Base-by-base conservation (phyloP, 2,888 invertebrate species). In the Eilema sororculum region DNA sequence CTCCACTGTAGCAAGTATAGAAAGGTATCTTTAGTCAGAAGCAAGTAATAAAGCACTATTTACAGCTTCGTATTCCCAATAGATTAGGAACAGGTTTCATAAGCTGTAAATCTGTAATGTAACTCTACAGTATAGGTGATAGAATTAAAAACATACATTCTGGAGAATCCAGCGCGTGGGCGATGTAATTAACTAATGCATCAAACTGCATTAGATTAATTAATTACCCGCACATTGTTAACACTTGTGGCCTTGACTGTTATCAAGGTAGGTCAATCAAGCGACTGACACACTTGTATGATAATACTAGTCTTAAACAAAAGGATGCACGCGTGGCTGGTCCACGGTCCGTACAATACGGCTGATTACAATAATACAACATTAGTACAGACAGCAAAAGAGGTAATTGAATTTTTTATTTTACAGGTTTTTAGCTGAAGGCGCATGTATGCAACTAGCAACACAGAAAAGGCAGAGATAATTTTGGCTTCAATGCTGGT, bases 291-390 rank as follows among this genome's bases (percentile, higher is more conserved):
- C 25, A 41, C 33, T 71, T 64, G 3, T 33, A 62, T 56, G 25
- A 41, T 41, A 57, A 16, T 59, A 71, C 59, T 20, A 37, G 30
- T 56, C 41, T 68, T 63, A 80, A 76, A 73, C 78, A 78, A 82
- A 76, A 71, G 65, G 58, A 62, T n/a, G 33, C 65, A 69, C 71
- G 68, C 67, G 74, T 41, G 58, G 59, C 60, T 69, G 69, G 22
- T 16, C 57, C 52, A 28, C 16, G 60, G 46, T 65, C 24, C 20
- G 30, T 24, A 79, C 78, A 79, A 81, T 79, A 72, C 60, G 52
- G 69, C 37, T 61, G 67, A 71, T 79, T 79, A 75, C 74, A 79
- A 69, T 62, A 59, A 65, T 28, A 24, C 10, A 57, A 33, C 13
- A 16, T 24, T 16, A 12, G 65, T 33, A 60, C 70, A n/a, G 64